Evolutionary conservation across 2,888 invertebrate genomes (phyloP), one percentile per base, ranked within the genome.

Genomic region (Ophioninae sp.): DNA sequence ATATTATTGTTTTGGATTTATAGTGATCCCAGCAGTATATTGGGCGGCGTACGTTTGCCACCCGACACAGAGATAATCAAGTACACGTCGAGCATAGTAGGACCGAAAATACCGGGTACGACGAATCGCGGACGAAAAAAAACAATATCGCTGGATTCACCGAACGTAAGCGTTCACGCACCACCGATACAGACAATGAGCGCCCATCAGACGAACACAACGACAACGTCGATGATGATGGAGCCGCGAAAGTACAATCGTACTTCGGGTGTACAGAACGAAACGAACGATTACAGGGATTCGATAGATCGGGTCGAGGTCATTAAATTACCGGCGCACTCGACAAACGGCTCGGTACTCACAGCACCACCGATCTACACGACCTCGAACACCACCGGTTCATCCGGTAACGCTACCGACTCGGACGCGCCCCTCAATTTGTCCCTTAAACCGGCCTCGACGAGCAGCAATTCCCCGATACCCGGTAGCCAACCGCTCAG

Each of bases 21-120:
- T 94, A 97, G 96, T 94, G 97, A 97, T 93, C 96, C 97, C 83
- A 95, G 96, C 87, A 96, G 97, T 89, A 95, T 97, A 92, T 94
- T 97, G 91, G 97, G 97, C 83, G 96, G 96, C 57, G 97, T 97
- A 70, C 95, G 97, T 84, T 93, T 97, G 89, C 97, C 97, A 86
- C 97, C 97, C 59, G 97, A 97, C 91, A 97, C 97, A 67, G 97
- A 97, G 94, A 97, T 97, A 86, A 97, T 97, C 91, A 97, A 97
- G 93, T 97, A 97, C 93, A 97, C 97, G 87, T 97, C 97, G 87
- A 97, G 97, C 82, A 95, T 97, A 90, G 96, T 97, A 87, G 97
- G 97, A 83, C 97, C 97, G 80, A 97, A 97, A 95, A 95, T 96
- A 86, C 96, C 97, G 17, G 97, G 97, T 84, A 96, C 96, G 85